Conservation (phyloP, 1,140 invertebrate species). For the Hesperophylax magnus region DNA sequence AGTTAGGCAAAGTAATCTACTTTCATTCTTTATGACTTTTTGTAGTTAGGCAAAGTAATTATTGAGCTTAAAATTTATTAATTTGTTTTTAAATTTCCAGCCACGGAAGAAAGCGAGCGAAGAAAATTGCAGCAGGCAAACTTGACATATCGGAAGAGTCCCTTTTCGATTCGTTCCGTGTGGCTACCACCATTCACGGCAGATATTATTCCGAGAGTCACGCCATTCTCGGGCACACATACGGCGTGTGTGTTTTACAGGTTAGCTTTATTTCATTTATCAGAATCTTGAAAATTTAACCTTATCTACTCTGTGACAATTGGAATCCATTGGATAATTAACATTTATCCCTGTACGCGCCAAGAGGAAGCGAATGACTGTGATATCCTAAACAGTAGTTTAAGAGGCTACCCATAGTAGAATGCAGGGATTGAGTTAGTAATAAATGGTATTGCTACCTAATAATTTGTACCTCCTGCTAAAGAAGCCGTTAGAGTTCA, state of each 20-base stretch:
- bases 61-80: neutral
- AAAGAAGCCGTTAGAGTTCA: too few relatives aligned
- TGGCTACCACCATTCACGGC: slow-evolving; percentile 97
- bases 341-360: too few relatives aligned
- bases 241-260: slow-evolving; percentile 96
- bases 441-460: too few relatives aligned
- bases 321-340: too few relatives aligned
- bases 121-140: slow-evolving; percentile 92
- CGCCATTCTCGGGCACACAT: slow-evolving; percentile 98
- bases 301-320: too few relatives aligned
- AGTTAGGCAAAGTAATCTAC: slow-evolving; percentile 15
- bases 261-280: slow-evolving; percentile 64
- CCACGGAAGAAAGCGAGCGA: slow-evolving; percentile 94
- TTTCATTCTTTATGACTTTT: neutral
- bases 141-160: slow-evolving; percentile 95
- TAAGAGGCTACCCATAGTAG: too few relatives aligned
- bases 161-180: slow-evolving; percentile 96
- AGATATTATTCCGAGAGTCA: slow-evolving; percentile 99
- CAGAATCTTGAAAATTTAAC: too few relatives aligned
- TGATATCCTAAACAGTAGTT: too few relatives aligned
- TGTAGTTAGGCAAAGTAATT: slow-evolving; percentile 20
- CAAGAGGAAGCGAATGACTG: too few relatives aligned
- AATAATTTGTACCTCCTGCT: too few relatives aligned
- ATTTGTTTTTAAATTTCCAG: slow-evolving; percentile 68
- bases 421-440: too few relatives aligned